phyloP scores from a whole-genome alignment of 1,140 invertebrate species.

The Dendrolimus punctatus region DNA sequence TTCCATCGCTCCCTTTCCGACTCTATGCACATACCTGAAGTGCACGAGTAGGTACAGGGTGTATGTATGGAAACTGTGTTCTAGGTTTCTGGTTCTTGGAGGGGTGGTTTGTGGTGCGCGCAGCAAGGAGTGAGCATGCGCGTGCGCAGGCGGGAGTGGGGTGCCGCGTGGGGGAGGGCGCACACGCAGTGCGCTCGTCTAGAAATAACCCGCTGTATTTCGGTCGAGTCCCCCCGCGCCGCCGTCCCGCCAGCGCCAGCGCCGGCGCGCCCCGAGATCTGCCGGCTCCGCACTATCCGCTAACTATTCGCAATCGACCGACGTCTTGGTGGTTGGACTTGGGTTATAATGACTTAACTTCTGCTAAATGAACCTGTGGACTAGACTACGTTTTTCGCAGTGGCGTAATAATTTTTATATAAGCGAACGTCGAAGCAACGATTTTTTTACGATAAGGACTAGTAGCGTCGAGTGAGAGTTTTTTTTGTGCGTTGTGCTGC shows the following conservation, averaged over 20 bases:
- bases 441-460: slow-evolving; percentile 42
- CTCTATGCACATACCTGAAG: too few relatives aligned
- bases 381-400: slow-evolving; percentile 66
- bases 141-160: slow-evolving; percentile 15
- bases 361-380: slow-evolving; percentile 80
- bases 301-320: slow-evolving; percentile 89
- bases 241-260: slow-evolving; percentile 42
- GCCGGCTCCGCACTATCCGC: slow-evolving; percentile 76
- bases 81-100: too few relatives aligned
- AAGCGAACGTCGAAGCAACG: slow-evolving; percentile 42
- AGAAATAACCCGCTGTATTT: slow-evolving; percentile 64
- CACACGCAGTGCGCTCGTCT: slow-evolving; percentile 44
- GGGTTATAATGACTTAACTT: slow-evolving; percentile 89
- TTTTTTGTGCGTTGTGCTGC: slow-evolving; percentile 57
- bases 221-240: slow-evolving; percentile 46
- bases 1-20: too few relatives aligned
- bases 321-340: slow-evolving; percentile 88
- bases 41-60: too few relatives aligned
- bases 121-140: slow-evolving; percentile 10
- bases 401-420: slow-evolving; percentile 52
- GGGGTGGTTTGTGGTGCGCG: too few relatives aligned
- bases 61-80: too few relatives aligned
- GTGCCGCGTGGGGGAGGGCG: slow-evolving; percentile 7
- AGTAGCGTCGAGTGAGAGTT: slow-evolving; percentile 61
- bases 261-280: slow-evolving; percentile 38